These are phyloP conservation scores for Nomada goodeniana DNA, from an alignment of 2,888 invertebrate species.

Conservation along the genomic window DNA sequence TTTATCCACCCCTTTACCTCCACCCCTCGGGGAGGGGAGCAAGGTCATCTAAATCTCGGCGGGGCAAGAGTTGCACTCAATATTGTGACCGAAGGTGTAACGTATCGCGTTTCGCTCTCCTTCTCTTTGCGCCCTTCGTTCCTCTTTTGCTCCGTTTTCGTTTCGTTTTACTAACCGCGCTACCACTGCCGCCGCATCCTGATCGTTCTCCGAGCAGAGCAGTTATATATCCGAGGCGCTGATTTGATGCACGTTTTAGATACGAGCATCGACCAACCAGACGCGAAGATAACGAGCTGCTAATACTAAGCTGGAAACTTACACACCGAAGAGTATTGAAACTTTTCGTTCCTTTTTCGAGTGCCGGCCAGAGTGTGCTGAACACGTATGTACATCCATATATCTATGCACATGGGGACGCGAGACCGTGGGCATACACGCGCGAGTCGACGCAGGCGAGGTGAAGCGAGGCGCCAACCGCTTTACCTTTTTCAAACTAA, in stretches of 20 bases:
- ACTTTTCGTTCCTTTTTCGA: constrained; percentile 35
- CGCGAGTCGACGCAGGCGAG: neutral
- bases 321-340: constrained; percentile 55
- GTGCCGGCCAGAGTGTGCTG: neutral
- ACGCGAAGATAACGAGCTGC: constrained; percentile 68
- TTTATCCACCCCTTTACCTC: constrained; percentile 70
- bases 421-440: neutral
- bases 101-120: constrained; percentile 77
- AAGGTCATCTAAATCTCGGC: constrained; percentile 79
- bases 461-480: constrained; percentile 29
- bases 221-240: constrained; percentile 59
- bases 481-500: constrained; percentile 53
- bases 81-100: constrained; percentile 82
- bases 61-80: constrained; percentile 79
- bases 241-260: constrained; percentile 73
- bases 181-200: constrained; percentile 37
- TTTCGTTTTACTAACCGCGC: constrained; percentile 53
- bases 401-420: too few relatives aligned
- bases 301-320: constrained; percentile 63
- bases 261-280: constrained; percentile 64
- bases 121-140: constrained; percentile 16
- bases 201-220: constrained; percentile 57
- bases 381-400: too few relatives aligned
- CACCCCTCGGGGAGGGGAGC: constrained; percentile 45
- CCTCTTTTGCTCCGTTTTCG: constrained; percentile 45